Base-by-base conservation (phyloP, 2,888 invertebrate species). In the Lycophotia porphyrea region DNA sequence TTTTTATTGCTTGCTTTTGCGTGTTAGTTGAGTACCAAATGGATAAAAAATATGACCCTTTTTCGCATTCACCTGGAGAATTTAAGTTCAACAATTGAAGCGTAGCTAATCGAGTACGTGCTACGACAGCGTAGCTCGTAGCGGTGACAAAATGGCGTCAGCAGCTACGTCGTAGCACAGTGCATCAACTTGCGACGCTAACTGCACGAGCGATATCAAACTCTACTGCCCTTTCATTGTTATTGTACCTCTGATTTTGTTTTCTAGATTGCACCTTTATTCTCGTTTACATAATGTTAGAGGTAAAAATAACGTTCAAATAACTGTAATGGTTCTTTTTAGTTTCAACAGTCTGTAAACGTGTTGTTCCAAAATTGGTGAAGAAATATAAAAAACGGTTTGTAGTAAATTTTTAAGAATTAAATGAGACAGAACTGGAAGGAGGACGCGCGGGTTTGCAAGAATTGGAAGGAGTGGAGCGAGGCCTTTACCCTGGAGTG, bases 81-180 rank as follows among this genome's bases (percentile, higher is more conserved):
- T 21, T 60, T 39, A n/a, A 8, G 9, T 63, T 31, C 39, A 64
- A 68, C 21, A 31, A 39, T 31, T 31, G 5, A 18, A 63, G 44
- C 34, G 34, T 58, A 34, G 72, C 34, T 1, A 18, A 72, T 71
- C 21, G 27, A 34, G 15, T 34, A 27, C 36, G n/a, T 21, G 55
- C 42, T 72, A 44, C 55, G 71, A 36, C 2, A 2, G 11, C 72
- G 72, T 71, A 72, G 42, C 42, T 13, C 42, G 52, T 72, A 42
- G 52, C 71, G 5, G n/a, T 73, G 55, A 55, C 72, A 47, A n/a
- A 42, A 34, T 71, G 55, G 18, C 42, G n/a, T 34, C 34, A 42
- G 21, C 34, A 21, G 34, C 72, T 72, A 72, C 72, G 72, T 34
- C 72, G 49, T 71, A 71, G 71, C 49, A 27, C n/a, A 39, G 39